Conservation (phyloP, 1,140 invertebrate genomes). For the Arctopsyche grandis region DNA sequence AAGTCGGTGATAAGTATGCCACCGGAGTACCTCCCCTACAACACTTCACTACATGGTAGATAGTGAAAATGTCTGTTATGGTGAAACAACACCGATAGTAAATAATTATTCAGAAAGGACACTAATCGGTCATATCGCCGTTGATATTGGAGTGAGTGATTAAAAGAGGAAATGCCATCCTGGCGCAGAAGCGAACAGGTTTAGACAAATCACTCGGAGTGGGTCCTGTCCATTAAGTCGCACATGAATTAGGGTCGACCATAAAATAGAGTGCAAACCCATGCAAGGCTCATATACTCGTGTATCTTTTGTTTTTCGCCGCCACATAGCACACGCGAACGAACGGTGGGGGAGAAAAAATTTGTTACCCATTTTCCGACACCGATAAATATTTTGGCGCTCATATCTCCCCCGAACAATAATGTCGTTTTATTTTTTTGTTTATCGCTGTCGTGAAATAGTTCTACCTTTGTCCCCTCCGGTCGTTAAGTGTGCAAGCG, state of each 20-base stretch:
- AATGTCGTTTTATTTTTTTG: not conserved
- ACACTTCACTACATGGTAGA: too few species aligned
- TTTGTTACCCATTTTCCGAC: slow-evolving; percentile 1
- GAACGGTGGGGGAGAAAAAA: not conserved
- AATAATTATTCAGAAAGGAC: too few species aligned
- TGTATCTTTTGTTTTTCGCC: slow-evolving; percentile 40
- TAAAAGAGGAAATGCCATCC: slow-evolving; percentile 18
- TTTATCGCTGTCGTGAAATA: slow-evolving; percentile 30
- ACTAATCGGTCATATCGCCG: too few species aligned
- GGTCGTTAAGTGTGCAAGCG: slow-evolving; percentile 32
- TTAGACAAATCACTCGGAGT: slow-evolving; percentile 17
- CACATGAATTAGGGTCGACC: slow-evolving; percentile 45
- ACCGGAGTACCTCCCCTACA: too few species aligned
- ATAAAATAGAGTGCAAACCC: slow-evolving; percentile 52
- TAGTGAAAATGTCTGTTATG: too few species aligned
- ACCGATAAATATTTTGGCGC: slow-evolving; percentile 20
- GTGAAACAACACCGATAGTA: too few species aligned
- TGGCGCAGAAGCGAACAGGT: slow-evolving; percentile 25
- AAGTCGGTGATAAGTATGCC: too few species aligned
- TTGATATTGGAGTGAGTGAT: not conserved
- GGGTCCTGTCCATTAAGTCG: slow-evolving; percentile 35
- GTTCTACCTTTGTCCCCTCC: slow-evolving; percentile 17
- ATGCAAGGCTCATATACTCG: slow-evolving; percentile 39
- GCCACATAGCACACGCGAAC: not conserved
- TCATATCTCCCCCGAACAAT: not conserved